phyloP scores from a whole-genome alignment of 2,888 invertebrate genomes.

The Epinotia demarniana region DNA sequence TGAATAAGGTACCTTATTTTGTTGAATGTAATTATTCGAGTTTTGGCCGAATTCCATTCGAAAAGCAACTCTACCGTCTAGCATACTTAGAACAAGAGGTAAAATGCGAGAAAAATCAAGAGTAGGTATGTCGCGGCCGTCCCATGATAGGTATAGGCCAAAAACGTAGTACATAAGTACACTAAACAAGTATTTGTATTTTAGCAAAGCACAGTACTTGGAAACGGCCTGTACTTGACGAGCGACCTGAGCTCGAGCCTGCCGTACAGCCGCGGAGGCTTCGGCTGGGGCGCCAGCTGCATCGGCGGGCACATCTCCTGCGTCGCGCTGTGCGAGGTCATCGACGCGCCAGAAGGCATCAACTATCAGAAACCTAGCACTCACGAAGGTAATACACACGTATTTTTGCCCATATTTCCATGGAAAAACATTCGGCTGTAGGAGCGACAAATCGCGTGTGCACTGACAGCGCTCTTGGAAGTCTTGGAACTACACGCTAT shows the following conservation, averaged over 20 bases:
- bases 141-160: no score
- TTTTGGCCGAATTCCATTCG: no score
- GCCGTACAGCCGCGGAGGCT: constrained; percentile 89
- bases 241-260: constrained; percentile 89
- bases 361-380: constrained; percentile 79
- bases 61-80: no score
- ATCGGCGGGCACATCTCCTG: constrained; percentile 91
- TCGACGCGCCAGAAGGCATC: constrained; percentile 88
- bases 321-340: constrained; percentile 92
- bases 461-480: no score
- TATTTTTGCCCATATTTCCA: no score
- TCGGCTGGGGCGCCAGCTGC: constrained; percentile 90
- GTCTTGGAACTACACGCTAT: no score
- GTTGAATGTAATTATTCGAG: not conserved
- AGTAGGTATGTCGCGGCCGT: no score
- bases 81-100: no score
- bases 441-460: no score
- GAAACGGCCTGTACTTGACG: constrained; percentile 90
- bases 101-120: no score
- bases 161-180: no score
- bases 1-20: constrained; percentile 67
- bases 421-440: no score
- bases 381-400: constrained; percentile 64
- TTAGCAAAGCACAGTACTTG: constrained; percentile 86
- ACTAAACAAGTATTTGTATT: not conserved